Base-by-base conservation (phyloP, 2,888 invertebrate genomes). In the Erebia palarica region DNA sequence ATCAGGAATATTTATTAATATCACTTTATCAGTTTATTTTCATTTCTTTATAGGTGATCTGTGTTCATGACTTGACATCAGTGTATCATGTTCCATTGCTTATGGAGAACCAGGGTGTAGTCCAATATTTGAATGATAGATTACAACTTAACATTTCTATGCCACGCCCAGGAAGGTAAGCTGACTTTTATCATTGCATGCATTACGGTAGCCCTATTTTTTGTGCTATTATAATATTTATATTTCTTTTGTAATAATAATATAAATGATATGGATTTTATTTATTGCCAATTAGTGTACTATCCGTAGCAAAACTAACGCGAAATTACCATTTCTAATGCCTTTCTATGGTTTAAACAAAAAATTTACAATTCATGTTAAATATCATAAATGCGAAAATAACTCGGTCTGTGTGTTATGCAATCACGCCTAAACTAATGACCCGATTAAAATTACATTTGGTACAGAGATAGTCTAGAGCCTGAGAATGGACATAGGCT, bases 41-140 rank as follows among this genome's bases (percentile, higher is more conserved):
- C 10, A 5, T 61, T 68, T 36, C 59, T 66, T 78, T 76, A 9
- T 86, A 97, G 96, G 98, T 99, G 0, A 96, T 99, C 79, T 98
- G 98, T 82, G 96, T 99, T 78, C 99, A 98, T 78, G 99, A 99
- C 89, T 95, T 99, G 59, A 95, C 96, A 64, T 99, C 98, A 1
- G 98, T 99, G 72, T 99, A 99, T 87, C 96, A 98, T 86, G 99
- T 99, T 0, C 99, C 99, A 0, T 87, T 99, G 69, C 90, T 99
- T 73, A 96, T 99, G 95, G 97, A 99, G 84, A 95, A 96, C 44
- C 98, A 99, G 87, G 97, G 97, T 9, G 96, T 99, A 0, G 96
- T 98, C 0, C 95, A 97, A 77, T 98, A 96, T 84, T 93, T 99
- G 63, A 96, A 96, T 79, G 96, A 97, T 71, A 95, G 98, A 71